Percentiles rank a stretch among this genome's conserved stretches.
phyloP scores from a whole-genome alignment of 2,113 vertebrate species.

The Deroptyus accipitrinus region DNA sequence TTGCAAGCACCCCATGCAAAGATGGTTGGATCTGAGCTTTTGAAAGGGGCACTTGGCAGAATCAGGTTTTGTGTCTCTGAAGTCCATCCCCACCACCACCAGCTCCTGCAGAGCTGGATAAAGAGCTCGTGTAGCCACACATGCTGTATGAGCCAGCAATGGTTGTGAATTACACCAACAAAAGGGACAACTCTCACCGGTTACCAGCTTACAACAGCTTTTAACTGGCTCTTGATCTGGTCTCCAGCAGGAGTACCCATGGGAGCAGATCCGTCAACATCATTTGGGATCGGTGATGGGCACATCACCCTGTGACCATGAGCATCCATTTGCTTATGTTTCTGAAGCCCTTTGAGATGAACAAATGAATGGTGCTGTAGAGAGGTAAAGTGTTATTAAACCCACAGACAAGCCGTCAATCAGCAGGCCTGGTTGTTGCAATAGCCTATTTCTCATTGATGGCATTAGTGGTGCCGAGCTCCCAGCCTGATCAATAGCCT shows the following conservation, averaged over 20 bases:
- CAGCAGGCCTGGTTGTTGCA: not conserved
- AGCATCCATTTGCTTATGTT: rapidly evolving
- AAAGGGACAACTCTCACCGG: not conserved
- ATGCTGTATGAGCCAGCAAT: not conserved
- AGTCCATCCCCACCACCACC: not conserved
- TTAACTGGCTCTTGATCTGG: not conserved
- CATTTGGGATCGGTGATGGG: rapidly evolving
- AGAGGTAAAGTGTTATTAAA: not conserved
- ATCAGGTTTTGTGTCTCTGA: not conserved
- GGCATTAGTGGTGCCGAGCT: not conserved
- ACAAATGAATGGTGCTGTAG: not conserved
- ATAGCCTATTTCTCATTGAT: not conserved
- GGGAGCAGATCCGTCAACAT: not conserved
- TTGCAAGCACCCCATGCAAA: not conserved
- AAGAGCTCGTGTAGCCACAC: not conserved
- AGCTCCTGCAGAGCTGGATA: not conserved
- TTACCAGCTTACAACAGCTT: not conserved
- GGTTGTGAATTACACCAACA: not conserved
- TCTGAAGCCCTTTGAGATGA: not conserved
- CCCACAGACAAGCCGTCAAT: not conserved
- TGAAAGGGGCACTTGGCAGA: not conserved
- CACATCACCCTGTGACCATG: not conserved
- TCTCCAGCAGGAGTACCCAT: not conserved
- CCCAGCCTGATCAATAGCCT: not conserved
- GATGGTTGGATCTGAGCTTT: not conserved